A percentile compares a stretch with the other conserved stretches of the same genome.
phyloP scores from a whole-genome alignment of 2,888 invertebrate genomes.

The Euspilapteryx auroguttella region DNA sequence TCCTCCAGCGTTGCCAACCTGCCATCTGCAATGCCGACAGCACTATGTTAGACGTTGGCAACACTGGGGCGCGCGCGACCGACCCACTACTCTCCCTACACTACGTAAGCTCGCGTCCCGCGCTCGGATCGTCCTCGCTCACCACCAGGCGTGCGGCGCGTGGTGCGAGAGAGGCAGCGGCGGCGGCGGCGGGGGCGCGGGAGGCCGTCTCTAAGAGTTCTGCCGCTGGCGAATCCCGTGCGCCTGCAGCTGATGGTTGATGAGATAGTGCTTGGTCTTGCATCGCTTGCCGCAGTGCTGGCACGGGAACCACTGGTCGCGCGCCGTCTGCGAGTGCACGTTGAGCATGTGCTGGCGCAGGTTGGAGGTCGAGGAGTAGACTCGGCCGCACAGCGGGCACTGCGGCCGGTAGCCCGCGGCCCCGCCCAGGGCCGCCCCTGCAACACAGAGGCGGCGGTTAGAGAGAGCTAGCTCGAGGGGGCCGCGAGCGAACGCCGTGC shows the following conservation, averaged over 20 bases:
- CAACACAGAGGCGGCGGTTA: conserved; percentile 68
- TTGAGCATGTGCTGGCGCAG: conserved; percentile 77
- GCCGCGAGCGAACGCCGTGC: conserved; percentile 64
- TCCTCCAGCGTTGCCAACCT: conserved; percentile 16
- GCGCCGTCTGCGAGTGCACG: conserved; percentile 71
- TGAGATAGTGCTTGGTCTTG: conserved; percentile 76
- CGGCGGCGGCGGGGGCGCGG: conserved; percentile 23
- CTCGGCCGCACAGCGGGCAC: conserved; percentile 71
- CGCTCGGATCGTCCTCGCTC: background rate
- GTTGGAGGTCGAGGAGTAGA: conserved; percentile 74
- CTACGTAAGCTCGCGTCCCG: too few species aligned
- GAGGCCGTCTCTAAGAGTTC: conserved; percentile 53
- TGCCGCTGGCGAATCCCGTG: conserved; percentile 74
- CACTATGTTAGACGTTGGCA: conserved; percentile 38
- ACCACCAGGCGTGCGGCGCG: conserved; percentile 15
- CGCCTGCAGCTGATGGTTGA: conserved; percentile 75
- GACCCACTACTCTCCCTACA: too few species aligned
- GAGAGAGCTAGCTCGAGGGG: conserved; percentile 28
- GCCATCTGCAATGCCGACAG: conserved; percentile 66
- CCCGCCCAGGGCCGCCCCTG: conserved; percentile 66
- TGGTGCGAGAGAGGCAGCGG: conserved; percentile 16
- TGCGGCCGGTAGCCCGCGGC: conserved; percentile 62
- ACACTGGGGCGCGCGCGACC: too few species aligned
- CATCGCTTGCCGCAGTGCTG: conserved; percentile 74
- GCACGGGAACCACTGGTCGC: conserved; percentile 73